Conservation (phyloP, 53 echinoderm and acorn worm species). For the Antedon mediterranea region DNA sequence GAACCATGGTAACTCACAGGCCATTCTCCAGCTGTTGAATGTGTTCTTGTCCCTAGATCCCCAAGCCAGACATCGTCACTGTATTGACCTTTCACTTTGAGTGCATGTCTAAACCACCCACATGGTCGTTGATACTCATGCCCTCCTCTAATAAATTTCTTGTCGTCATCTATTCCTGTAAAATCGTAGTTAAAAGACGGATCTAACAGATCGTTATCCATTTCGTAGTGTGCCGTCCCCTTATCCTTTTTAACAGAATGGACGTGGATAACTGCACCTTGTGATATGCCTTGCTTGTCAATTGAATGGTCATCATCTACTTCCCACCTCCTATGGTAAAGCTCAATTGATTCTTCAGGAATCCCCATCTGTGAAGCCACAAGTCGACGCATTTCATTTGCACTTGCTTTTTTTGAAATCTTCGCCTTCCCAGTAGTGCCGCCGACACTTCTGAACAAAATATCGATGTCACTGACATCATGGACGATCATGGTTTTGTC, state of each 20-base stretch:
- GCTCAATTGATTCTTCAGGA: background rate
- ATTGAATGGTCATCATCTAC: background rate
- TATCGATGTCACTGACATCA: background rate
- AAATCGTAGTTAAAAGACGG: constrained; percentile 18
- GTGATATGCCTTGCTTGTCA: background rate
- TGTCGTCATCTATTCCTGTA: background rate
- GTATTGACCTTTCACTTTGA: constrained; percentile 14
- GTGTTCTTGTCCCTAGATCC: constrained; percentile 1
- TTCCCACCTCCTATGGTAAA: background rate
- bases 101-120: constrained; percentile 16
- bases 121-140: constrained; percentile 13
- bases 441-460: background rate
- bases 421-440: background rate
- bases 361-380: background rate
- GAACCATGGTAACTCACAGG: constrained; percentile 26
- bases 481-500: no score
- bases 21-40: constrained; percentile 11
- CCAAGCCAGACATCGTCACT: constrained; percentile 19
- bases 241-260: background rate
- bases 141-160: constrained; percentile 4
- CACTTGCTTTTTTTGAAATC: background rate
- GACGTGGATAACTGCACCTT: background rate
- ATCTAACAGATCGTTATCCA: constrained; percentile 5
- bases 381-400: background rate
- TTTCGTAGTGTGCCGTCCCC: background rate